Evolutionary conservation across 1,140 invertebrate genomes (phyloP).

Genomic region (Zaprionus nigranus): DNA sequence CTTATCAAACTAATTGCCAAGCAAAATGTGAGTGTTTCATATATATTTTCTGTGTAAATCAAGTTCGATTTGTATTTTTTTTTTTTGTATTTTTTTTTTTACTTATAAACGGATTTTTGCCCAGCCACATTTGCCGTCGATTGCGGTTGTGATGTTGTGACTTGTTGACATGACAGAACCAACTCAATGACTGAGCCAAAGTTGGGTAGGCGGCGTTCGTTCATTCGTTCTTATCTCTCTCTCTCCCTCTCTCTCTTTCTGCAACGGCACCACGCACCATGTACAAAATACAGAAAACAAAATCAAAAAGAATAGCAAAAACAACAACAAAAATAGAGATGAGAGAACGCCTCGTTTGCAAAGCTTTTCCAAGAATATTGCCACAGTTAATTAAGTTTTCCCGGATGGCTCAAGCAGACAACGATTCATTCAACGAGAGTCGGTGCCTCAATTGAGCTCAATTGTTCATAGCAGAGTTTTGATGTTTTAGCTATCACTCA

Average conservation of each 20-base stretch:
- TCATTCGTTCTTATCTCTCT: slow-evolving; percentile 57
- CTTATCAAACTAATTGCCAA: slow-evolving; percentile 62
- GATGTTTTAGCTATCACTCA: slow-evolving; percentile 51
- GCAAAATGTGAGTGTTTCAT: slow-evolving; percentile 43
- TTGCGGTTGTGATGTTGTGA: slow-evolving; percentile 23
- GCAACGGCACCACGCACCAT: slow-evolving; percentile 64
- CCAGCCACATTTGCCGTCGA: slow-evolving; percentile 65
- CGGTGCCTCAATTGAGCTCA: slow-evolving; percentile 66
- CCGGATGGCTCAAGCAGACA: slow-evolving; percentile 31
- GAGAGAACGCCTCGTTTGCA: slow-evolving; percentile 34
- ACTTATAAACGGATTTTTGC: slow-evolving; percentile 82
- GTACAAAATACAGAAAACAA: slow-evolving; percentile 51
- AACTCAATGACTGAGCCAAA: slow-evolving; percentile 61
- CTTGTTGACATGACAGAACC: slow-evolving; percentile 69
- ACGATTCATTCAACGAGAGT: slow-evolving; percentile 11
- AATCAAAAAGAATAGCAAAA: background rate
- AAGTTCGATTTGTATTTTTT: slow-evolving; percentile 1
- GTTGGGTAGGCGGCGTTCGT: slow-evolving; percentile 8
- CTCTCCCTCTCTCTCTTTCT: background rate
- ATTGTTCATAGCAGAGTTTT: slow-evolving; percentile 63
- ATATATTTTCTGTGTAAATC: background rate
- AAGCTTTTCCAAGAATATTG: slow-evolving; percentile 64
- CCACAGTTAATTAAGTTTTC: slow-evolving; percentile 73
- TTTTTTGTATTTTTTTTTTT: slow-evolving; percentile 34
- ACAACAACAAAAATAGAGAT: slow-evolving; percentile 19